Base-by-base conservation (phyloP, 1,140 invertebrate species). In the Heliconius congener region DNA sequence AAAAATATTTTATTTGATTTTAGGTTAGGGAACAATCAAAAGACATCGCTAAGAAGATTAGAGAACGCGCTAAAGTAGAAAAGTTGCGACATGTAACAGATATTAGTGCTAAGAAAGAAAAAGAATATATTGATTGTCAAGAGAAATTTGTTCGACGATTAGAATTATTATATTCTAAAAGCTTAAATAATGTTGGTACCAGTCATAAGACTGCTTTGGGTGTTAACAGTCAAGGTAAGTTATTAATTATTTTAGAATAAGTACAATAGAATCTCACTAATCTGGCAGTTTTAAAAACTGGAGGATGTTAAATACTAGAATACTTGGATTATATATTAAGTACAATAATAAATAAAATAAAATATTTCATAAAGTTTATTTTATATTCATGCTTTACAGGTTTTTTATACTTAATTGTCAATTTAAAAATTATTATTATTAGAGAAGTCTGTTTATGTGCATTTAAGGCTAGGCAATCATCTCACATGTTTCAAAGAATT, bases 1-100 rank as follows among this genome's bases (percentile, higher is more conserved):
- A 39, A 70, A 55, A 71, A 27, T 19, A 52, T 55, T 39, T 70
- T 18, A 71, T 27, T 71, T 70, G 71, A 55, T 88, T 89, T 82
- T 90, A 95, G 94, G 94, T 95, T 80, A 88, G 94, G 75, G 94
- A 95, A 88, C 94, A 95, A 83, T 95, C 94, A 80, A 94, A 94
- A 88, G 93, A 94, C 70, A 94, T 95, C 52, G 94, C 94, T 23
- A 94, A 94, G 82, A 91, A 93, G 88, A 91, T 95, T 81, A 85
- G 94, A 84, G 88, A 93, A 82, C 90, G 91, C 50, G 90, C 93
- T 71, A 93, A 92, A 85, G 83, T 86, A 81, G 93, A 94, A 85
- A 93, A 91, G 79, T 87, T 91, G 74, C 84, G 84, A 72, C 87
- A 93, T 77, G 80, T 88, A 37, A 78, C 82, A 79, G 83, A 88